phyloP scores from a whole-genome alignment of 2,888 invertebrate species.

The Phaonia tiefii region DNA sequence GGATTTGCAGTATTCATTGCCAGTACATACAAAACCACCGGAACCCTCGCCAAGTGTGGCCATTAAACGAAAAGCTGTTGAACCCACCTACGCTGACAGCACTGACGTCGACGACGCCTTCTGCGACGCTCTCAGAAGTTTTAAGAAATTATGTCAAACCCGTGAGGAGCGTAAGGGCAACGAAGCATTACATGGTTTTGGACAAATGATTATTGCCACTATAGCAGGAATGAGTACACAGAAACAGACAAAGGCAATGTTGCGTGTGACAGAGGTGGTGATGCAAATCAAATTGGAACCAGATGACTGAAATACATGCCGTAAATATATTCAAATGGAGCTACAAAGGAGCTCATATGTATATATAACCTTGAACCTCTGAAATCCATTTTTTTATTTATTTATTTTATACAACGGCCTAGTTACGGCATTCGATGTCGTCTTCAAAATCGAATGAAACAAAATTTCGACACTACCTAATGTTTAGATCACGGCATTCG shows the following conservation, averaged over 20 bases:
- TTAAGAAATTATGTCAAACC: conserved; percentile 40
- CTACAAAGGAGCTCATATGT: too few species aligned
- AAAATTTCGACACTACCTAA: too few species aligned
- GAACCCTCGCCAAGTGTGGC: neutral
- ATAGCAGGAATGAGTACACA: conserved; percentile 39
- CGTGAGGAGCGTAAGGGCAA: conserved; percentile 26
- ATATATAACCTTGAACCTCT: too few species aligned
- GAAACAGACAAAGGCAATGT: conserved; percentile 53
- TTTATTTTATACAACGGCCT: too few species aligned
- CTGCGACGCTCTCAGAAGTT: conserved; percentile 26
- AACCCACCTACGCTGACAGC: neutral
- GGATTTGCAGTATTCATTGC: neutral
- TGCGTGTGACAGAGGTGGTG: conserved; percentile 53
- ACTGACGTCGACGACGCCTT: conserved; percentile 1
- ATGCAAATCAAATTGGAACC: conserved; percentile 50
- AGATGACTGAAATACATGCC: neutral
- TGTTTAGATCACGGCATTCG: too few species aligned
- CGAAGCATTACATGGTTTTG: conserved; percentile 51
- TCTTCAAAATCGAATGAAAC: too few species aligned
- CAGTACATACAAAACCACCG: neutral
- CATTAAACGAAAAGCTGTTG: neutral
- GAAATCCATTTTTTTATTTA: too few species aligned
- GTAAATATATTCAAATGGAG: too few species aligned
- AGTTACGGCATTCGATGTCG: too few species aligned
- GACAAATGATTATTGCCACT: conserved; percentile 54